Percentiles rank a stretch among this genome's conserved stretches.
Evolutionary conservation across 2,888 invertebrate species (phyloP).

Genomic region (Stictocephala bisonia): DNA sequence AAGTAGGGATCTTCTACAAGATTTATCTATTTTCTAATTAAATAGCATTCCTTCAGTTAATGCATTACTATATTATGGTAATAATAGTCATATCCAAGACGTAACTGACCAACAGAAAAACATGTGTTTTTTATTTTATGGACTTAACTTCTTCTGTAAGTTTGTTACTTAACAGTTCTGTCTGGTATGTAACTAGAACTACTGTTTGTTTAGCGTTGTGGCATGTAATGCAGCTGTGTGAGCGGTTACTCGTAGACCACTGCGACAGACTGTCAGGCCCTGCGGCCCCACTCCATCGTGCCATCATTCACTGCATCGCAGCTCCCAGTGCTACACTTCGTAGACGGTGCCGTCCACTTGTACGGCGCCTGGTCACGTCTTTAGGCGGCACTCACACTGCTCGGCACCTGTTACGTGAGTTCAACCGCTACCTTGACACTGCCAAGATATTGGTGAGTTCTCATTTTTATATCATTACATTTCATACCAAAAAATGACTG

Average conservation of each 20-base stretch:
- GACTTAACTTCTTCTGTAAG: too few relatives aligned
- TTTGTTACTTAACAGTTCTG: too few relatives aligned
- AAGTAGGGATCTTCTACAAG: too few relatives aligned
- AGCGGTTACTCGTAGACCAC: slow-evolving; percentile 77
- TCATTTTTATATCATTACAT: too few relatives aligned
- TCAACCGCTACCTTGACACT: slow-evolving; percentile 70
- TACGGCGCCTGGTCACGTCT: slow-evolving; percentile 69
- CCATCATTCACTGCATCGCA: slow-evolving; percentile 76
- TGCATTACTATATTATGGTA: too few relatives aligned
- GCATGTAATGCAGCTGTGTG: slow-evolving; percentile 79
- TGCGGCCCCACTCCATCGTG: slow-evolving; percentile 75
- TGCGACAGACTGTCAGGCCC: slow-evolving; percentile 74
- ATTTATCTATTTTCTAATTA: too few relatives aligned
- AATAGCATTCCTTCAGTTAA: too few relatives aligned
- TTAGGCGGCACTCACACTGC: slow-evolving; percentile 73
- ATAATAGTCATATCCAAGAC: too few relatives aligned
- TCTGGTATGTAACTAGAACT: too few relatives aligned
- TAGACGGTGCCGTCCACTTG: slow-evolving; percentile 70
- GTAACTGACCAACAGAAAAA: too few relatives aligned
- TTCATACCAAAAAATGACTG: too few relatives aligned
- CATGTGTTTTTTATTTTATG: too few relatives aligned
- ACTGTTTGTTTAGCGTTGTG: slow-evolving; percentile 69
- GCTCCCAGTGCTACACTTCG: slow-evolving; percentile 73
- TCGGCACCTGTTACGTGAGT: slow-evolving; percentile 27
- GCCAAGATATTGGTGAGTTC: slow-evolving; percentile 67